These are phyloP conservation scores for Schizopygopsis malacanthus DNA, from an alignment of 2,797 vertebrate genomes.

Conservation along the genomic window DNA sequence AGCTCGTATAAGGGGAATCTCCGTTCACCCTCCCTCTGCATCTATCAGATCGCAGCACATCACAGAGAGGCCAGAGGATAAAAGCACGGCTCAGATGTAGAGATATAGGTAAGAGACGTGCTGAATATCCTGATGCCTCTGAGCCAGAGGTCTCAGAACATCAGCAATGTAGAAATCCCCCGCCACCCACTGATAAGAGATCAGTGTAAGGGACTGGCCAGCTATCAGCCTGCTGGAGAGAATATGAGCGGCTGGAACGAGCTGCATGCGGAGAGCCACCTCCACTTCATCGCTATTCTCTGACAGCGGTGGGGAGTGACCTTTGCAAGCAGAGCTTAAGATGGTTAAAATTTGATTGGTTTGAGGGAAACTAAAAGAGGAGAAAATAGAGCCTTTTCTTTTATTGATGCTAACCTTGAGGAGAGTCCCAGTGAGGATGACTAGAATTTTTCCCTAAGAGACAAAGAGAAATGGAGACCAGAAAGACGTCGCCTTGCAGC, in stretches of 20 bases:
- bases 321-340: conserved; percentile 73
- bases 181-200: conserved; percentile 25
- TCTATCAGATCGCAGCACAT: conserved; percentile 30
- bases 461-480: conserved; percentile 45
- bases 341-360: conserved; percentile 76
- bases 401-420: conserved; percentile 76
- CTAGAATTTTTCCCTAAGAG: conserved; percentile 56
- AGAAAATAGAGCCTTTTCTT: conserved; percentile 72
- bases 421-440: conserved; percentile 63
- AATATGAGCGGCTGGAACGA: conserved; percentile 6
- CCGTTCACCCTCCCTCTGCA: neutral
- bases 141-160: conserved; percentile 11
- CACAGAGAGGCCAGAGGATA: conserved; percentile 26
- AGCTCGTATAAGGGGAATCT: neutral
- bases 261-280: conserved; percentile 58
- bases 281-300: conserved; percentile 73
- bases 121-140: conserved; percentile 1
- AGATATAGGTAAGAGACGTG: conserved; percentile 5
- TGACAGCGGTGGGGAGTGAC: conserved; percentile 68
- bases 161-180: conserved; percentile 2
- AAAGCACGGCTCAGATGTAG: conserved; percentile 22
- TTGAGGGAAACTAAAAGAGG: conserved; percentile 62
- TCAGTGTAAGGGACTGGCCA: conserved; percentile 22
- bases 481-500: neutral
- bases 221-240: neutral